Conservation (phyloP, 2,113 vertebrate species). For the Ptilorrhoa leucosticta region DNA sequence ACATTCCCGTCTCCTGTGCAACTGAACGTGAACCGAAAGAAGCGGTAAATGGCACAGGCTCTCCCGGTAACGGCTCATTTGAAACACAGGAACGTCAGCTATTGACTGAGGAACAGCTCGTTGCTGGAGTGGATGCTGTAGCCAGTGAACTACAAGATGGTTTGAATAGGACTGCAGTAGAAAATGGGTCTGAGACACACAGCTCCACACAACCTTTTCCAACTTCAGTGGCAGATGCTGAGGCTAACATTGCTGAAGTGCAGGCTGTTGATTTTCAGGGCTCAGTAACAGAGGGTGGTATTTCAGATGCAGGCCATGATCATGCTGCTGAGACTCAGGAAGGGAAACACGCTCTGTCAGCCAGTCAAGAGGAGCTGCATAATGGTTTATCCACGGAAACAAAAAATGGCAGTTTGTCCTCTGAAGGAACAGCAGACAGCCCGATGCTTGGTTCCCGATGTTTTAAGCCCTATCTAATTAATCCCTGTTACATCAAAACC, state of each 20-base stretch:
- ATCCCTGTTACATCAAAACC: conserved; percentile 92
- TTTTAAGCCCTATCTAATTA: conserved; percentile 83
- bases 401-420: conserved; percentile 41
- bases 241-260: conserved; percentile 10
- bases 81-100: conserved; percentile 73
- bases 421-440: conserved; percentile 62
- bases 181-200: neutral
- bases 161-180: neutral
- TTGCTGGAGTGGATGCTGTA: neutral
- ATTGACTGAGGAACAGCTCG: neutral
- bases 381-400: neutral
- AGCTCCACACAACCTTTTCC: neutral
- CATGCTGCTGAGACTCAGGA: conserved; percentile 28
- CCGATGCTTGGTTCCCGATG: conserved; percentile 72
- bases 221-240: neutral
- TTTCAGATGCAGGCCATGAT: neutral
- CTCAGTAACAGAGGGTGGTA: neutral
- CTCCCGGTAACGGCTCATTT: conserved; percentile 61
- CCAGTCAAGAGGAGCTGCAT: conserved; percentile 2
- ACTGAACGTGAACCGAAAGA: neutral
- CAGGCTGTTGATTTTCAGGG: conserved; percentile 19
- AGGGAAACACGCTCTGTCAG: neutral
- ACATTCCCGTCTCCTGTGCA: neutral
- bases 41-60: neutral
- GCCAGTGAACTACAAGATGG: neutral